A percentile compares a stretch with the other conserved stretches of the same genome.
Conservation (phyloP, 2,888 invertebrate species). For the Yponomeuta malinellus region DNA sequence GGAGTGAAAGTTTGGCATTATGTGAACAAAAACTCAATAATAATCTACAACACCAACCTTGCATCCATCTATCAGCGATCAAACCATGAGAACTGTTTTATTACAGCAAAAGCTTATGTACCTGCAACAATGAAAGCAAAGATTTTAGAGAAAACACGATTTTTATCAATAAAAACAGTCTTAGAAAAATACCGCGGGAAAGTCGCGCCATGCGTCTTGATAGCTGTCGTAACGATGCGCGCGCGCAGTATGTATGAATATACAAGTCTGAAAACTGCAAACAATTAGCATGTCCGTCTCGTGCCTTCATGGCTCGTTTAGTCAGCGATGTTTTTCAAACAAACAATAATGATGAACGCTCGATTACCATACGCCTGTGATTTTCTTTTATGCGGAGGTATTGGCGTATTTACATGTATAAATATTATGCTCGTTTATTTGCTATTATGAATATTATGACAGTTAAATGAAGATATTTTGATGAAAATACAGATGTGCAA, state of each 20-base stretch:
- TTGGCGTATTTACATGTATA: not conserved
- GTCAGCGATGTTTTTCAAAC: constrained; percentile 19
- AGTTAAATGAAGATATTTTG: not conserved
- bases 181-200: not conserved
- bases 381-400: not conserved
- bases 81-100: constrained; percentile 2
- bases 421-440: not conserved
- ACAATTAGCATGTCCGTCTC: constrained; percentile 28
- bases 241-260: constrained; percentile 1
- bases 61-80: not conserved
- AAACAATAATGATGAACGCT: not conserved
- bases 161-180: not conserved
- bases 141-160: not conserved
- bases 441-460: not conserved
- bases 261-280: constrained; percentile 17
- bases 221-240: constrained; percentile 6
- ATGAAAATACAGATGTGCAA: not conserved
- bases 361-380: not conserved
- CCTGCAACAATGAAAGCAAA: not conserved
- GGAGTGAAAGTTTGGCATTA: constrained; percentile 52
- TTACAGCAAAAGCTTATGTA: not conserved
- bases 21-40: constrained; percentile 17
- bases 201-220: not conserved
- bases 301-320: constrained; percentile 40
- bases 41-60: not conserved